Evolutionary conservation across 2,797 vertebrate species (phyloP).

Genomic region (Lophius americanus): DNA sequence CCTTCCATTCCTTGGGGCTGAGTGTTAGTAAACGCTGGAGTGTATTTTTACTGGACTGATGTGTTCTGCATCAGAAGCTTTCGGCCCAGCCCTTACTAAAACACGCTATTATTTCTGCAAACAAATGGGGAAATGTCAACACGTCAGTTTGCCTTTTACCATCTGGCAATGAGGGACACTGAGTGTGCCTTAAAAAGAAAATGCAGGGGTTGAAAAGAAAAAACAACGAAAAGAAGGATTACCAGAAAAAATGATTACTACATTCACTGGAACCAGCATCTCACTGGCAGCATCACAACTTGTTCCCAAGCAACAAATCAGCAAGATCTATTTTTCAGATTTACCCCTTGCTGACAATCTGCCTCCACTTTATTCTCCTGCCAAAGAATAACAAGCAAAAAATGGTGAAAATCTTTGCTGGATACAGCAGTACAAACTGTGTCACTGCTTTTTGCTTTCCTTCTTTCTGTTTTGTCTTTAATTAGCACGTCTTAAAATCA

Average conservation of each 20-base stretch:
- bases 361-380: constrained; percentile 26
- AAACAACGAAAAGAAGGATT: background rate
- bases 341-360: constrained; percentile 49
- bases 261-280: constrained; percentile 15
- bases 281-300: constrained; percentile 26
- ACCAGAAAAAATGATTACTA: constrained; percentile 5
- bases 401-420: background rate
- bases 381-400: constrained; percentile 9
- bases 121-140: constrained; percentile 25
- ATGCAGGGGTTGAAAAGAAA: background rate
- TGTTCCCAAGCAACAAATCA: constrained; percentile 59
- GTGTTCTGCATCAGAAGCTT: constrained; percentile 9
- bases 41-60: background rate
- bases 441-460: too few relatives aligned
- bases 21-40: constrained; percentile 20
- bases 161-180: background rate
- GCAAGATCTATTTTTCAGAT: constrained; percentile 34
- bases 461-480: background rate
- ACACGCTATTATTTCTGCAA: constrained; percentile 24
- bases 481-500: constrained; percentile 5
- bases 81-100: background rate
- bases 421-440: too few relatives aligned
- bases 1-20: background rate
- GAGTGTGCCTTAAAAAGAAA: background rate
- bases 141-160: background rate